Base-by-base conservation (phyloP, 1,140 invertebrate species). In the Ridgeia piscesae region DNA sequence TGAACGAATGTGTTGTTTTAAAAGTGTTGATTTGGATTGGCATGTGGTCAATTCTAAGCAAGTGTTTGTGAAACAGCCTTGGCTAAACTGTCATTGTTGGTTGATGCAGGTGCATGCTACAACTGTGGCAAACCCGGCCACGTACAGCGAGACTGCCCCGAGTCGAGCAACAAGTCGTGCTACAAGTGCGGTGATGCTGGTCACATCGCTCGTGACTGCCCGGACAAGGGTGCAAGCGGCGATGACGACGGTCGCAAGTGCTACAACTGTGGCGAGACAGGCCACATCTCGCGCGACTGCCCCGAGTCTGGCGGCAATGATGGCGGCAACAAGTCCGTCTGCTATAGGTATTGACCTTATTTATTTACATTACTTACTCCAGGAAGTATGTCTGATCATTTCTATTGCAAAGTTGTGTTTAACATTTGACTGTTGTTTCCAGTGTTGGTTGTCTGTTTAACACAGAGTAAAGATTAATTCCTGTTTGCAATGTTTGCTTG, bases 181-280 rank as follows among this genome's bases (percentile, higher is more conserved):
- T 98, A 98, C 96, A 97, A 97, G 94, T 98, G 98, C 96, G 97
- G 98, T 96, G 98, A 98, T 96, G 97, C 97, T 91, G 98, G 98
- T 92, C 98, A 99, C 97, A 97, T 98, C 96, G 98, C 98, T 96
- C 97, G 98, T 94, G 98, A 98, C 95, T 99, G 98, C 96, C 97
- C 94, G 11, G 93, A 94, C 34, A 91, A 58, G 89, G 95, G 96
- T 14, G 94, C 98, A 96, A 97, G 89, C 88, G 77, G 58, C 97
- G 91, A 91, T 42, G 50, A 89, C 6, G 92, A 93, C 35, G n/a
- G 33, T 42, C 77, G 93, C n/a, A 97, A 97, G 94, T 98, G 98
- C 96, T 98, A 98, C 96, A 95, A 94, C 33, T 96, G 96, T 93
- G 95, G 96, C 14, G 94, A 96, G 92, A 93, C 94, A 91, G 96